Conservation (phyloP, 2,113 vertebrate genomes). For the Trinectes maculatus region DNA sequence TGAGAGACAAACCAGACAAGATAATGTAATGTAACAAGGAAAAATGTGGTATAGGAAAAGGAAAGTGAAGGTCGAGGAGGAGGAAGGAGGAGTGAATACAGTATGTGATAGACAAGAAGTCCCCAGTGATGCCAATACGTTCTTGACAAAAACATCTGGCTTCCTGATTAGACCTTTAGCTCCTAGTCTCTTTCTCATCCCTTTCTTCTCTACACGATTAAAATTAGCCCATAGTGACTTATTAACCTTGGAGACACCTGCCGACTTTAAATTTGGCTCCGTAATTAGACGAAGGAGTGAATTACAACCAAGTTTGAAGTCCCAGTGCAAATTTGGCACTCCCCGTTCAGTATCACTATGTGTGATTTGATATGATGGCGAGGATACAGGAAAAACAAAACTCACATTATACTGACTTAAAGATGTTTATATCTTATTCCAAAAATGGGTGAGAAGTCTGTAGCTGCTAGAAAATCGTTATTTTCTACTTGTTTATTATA, state of each 20-base stretch:
- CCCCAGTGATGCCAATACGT: slow-evolving; percentile 27
- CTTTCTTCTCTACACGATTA: slow-evolving; percentile 33
- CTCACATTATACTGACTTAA: not conserved
- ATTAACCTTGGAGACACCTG: slow-evolving; percentile 55
- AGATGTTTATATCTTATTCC: not conserved
- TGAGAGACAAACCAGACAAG: not conserved
- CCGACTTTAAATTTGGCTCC: slow-evolving; percentile 48
- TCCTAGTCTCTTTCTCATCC: slow-evolving; percentile 13
- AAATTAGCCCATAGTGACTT: slow-evolving; percentile 51
- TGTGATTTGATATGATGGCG: not conserved
- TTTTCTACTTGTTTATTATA: not conserved
- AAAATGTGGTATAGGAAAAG: slow-evolving; percentile 19
- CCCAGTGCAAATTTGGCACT: not conserved
- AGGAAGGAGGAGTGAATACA: not conserved
- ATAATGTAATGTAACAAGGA: not conserved
- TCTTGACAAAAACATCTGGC: slow-evolving; percentile 43
- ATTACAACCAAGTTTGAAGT: slow-evolving; percentile 29
- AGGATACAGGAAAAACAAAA: not conserved
- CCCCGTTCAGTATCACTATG: not conserved
- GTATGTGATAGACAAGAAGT: slow-evolving; percentile 17
- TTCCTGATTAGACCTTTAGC: slow-evolving; percentile 53
- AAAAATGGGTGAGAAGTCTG: not conserved
- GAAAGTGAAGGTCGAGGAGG: not conserved
- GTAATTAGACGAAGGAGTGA: slow-evolving; percentile 47
- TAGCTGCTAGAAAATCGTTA: not conserved